Evolutionary conservation across 1,140 invertebrate species (phyloP).

Genomic region (Batillaria attramentaria): DNA sequence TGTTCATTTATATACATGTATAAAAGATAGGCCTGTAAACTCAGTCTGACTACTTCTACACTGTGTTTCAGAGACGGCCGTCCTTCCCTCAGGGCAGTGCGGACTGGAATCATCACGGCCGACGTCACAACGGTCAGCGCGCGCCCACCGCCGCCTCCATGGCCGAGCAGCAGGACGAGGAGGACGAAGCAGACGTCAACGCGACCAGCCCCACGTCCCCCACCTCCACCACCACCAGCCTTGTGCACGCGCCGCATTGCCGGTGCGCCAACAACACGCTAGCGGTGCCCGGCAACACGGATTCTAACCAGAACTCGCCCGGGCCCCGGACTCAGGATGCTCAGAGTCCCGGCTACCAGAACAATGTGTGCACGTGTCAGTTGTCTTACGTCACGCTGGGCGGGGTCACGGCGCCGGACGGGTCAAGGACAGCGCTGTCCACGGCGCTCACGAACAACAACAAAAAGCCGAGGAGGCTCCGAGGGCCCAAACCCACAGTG

Average conservation of each 20-base stretch:
- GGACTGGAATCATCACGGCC: slow-evolving; percentile 24
- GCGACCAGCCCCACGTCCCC: not conserved
- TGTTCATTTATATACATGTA: no score
- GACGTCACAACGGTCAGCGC: not conserved
- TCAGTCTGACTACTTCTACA: no score
- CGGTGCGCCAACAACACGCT: not conserved
- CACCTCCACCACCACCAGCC: not conserved
- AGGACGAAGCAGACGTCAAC: slow-evolving; percentile 18
- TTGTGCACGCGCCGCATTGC: not conserved
- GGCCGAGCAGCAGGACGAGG: slow-evolving; percentile 29
- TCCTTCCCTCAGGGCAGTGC: slow-evolving; percentile 35
- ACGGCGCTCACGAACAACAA: slow-evolving; percentile 20
- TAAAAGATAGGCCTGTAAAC: no score
- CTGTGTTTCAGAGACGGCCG: slow-evolving; percentile 42
- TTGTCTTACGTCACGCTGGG: slow-evolving; percentile 8
- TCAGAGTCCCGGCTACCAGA: not conserved
- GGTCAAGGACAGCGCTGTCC: not conserved
- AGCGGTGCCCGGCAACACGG: not conserved
- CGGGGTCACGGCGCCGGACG: slow-evolving; percentile 14
- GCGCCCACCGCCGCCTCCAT: slow-evolving; percentile 29
- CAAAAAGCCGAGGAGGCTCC: slow-evolving; percentile 1
- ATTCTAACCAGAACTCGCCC: not conserved
- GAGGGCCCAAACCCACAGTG: slow-evolving; percentile 52
- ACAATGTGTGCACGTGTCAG: slow-evolving; percentile 4
- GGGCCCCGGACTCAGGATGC: not conserved